phyloP scores from a whole-genome alignment of 2,113 vertebrate species.

The Eira barbara region DNA sequence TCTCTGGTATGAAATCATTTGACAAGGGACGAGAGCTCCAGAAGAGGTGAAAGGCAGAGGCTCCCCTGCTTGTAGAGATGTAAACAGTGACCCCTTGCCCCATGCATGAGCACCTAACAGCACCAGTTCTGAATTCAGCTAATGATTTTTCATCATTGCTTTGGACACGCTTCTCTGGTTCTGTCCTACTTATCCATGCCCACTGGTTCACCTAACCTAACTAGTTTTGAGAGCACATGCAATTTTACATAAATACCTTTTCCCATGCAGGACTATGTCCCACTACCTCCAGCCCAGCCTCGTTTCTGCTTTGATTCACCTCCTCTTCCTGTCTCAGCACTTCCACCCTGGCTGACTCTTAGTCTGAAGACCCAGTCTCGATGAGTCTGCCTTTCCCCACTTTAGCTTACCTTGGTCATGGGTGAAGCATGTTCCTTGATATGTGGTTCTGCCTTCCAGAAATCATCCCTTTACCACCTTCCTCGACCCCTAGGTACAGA shows the following conservation, averaged over 20 bases:
- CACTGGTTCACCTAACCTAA: not conserved
- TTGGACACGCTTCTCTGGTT: not conserved
- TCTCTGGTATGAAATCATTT: not conserved
- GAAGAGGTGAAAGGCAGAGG: not conserved
- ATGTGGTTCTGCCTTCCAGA: not conserved
- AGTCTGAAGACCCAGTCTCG: not conserved
- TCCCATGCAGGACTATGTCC: too few species aligned
- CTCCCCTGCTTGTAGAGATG: not conserved
- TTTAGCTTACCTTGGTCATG: not conserved
- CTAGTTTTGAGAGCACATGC: not conserved
- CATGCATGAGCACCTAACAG: not conserved
- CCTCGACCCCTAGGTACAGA: not conserved
- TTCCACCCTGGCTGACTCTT: not conserved
- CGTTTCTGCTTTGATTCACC: not conserved
- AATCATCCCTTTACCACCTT: not conserved
- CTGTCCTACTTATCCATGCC: not conserved
- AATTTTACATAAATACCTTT: not conserved
- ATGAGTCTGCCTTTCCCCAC: not conserved
- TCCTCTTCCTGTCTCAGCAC: not conserved
- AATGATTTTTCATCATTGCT: not conserved
- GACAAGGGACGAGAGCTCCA: not conserved
- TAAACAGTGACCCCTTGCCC: not conserved
- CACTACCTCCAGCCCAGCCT: not conserved
- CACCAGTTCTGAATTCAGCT: not conserved
- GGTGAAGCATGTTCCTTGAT: not conserved